Percentiles rank a stretch among this genome's conserved stretches.
Conservation (phyloP, 2,888 invertebrate genomes). For the Choristoneura rosaceana region DNA sequence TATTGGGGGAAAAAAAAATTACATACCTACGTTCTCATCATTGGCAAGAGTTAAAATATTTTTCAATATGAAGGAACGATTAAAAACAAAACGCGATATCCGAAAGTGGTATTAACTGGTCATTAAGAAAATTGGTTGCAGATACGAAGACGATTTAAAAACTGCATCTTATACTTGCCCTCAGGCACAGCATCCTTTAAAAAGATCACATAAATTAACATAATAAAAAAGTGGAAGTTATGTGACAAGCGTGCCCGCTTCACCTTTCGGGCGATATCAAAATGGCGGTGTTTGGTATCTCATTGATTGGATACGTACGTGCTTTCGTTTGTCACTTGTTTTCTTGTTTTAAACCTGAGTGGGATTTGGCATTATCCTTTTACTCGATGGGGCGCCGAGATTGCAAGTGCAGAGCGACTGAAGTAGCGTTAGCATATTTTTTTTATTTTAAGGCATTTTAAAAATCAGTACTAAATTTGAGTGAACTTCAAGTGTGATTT, state of each 20-base stretch:
- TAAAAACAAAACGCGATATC: slow-evolving; percentile 10
- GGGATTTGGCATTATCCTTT: slow-evolving; percentile 66
- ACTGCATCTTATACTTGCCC: slow-evolving; percentile 1
- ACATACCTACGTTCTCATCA: background rate
- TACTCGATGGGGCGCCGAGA: slow-evolving; percentile 74
- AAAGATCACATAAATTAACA: slow-evolving; percentile 34
- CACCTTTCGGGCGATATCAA: slow-evolving; percentile 6
- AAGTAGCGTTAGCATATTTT: slow-evolving; percentile 62
- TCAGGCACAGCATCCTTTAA: slow-evolving; percentile 1
- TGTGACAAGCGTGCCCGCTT: slow-evolving; percentile 64
- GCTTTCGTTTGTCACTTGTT: slow-evolving; percentile 63
- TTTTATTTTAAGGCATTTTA: background rate
- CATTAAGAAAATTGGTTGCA: slow-evolving; percentile 15
- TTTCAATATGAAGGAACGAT: background rate
- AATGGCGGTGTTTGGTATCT: slow-evolving; percentile 64
- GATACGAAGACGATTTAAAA: slow-evolving; percentile 1
- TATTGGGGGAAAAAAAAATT: background rate
- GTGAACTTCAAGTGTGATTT: too few relatives aligned
- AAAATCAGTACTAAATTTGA: too few relatives aligned
- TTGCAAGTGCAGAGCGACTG: slow-evolving; percentile 63
- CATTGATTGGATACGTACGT: slow-evolving; percentile 60
- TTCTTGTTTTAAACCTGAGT: slow-evolving; percentile 70
- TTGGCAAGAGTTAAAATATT: background rate
- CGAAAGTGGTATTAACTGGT: background rate
- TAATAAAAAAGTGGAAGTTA: slow-evolving; percentile 73